Conservation (phyloP, 2,113 vertebrate species). For the Odocoileus virginianus region DNA sequence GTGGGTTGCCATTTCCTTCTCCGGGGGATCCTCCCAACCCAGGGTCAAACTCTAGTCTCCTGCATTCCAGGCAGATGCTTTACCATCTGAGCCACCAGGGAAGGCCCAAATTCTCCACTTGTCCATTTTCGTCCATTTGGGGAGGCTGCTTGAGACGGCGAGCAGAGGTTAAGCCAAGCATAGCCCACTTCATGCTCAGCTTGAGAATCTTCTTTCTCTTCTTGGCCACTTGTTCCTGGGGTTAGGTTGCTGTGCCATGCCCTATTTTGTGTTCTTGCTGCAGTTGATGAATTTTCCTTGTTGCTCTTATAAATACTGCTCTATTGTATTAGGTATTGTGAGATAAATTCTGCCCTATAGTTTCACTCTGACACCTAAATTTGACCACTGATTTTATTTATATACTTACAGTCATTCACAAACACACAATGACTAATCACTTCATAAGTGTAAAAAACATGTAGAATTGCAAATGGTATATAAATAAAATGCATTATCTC, state of each 20-base stretch:
- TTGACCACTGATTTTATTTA: neutral
- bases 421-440: neutral
- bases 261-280: neutral
- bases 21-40: neutral
- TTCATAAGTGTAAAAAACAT: neutral
- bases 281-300: neutral
- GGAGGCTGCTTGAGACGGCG: neutral
- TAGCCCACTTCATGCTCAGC: neutral
- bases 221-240: neutral
- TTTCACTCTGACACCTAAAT: neutral
- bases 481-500: neutral
- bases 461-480: neutral
- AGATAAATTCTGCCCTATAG: neutral
- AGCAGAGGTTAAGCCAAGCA: accelerated
- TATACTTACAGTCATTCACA: neutral
- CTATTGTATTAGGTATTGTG: neutral
- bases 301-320: neutral
- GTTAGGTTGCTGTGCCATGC: neutral
- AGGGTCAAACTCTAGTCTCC: neutral
- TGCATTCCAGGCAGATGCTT: neutral
- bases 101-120: neutral
- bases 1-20: neutral
- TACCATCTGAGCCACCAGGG: neutral
- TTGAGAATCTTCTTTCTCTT: neutral
- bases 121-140: too few relatives aligned